phyloP scores from a whole-genome alignment of 2,888 invertebrate species.

The Melipona beecheii region DNA sequence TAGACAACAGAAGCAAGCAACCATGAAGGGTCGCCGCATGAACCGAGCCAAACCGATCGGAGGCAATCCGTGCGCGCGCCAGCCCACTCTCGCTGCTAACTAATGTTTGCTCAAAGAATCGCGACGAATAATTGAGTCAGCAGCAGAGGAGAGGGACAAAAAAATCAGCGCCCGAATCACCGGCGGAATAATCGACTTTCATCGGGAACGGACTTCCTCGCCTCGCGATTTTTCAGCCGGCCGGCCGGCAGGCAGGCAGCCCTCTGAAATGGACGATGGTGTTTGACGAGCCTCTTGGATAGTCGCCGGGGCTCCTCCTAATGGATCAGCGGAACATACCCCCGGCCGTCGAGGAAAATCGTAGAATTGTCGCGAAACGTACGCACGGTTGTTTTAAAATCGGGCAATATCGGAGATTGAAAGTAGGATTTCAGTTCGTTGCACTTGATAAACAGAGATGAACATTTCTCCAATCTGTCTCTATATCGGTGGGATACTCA shows the following conservation, averaged over 20 bases:
- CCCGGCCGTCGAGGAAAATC: constrained; percentile 5
- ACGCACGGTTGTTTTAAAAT: background rate
- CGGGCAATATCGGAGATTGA: background rate
- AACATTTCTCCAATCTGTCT: background rate
- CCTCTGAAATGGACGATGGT: constrained; percentile 33
- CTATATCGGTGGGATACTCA: background rate
- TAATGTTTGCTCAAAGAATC: constrained; percentile 84
- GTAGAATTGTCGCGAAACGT: constrained; percentile 6
- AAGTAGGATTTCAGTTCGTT: background rate
- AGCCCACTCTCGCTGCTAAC: constrained; percentile 78
- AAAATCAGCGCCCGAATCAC: constrained; percentile 64
- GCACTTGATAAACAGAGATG: background rate
- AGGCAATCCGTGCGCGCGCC: constrained; percentile 74
- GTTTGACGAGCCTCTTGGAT: constrained; percentile 49
- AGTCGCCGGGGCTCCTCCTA: constrained; percentile 19
- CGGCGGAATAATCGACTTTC: constrained; percentile 69
- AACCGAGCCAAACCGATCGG: constrained; percentile 77
- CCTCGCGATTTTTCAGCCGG: constrained; percentile 47
- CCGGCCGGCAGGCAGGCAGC: background rate
- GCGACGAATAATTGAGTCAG: constrained; percentile 81
- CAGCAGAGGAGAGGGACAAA: constrained; percentile 43
- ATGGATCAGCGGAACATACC: constrained; percentile 23
- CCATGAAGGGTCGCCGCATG: constrained; percentile 82
- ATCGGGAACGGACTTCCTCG: constrained; percentile 52
- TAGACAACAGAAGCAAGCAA: constrained; percentile 82